Base-by-base conservation (phyloP, 2,797 vertebrate genomes). In the Moxostoma hubbsi region DNA sequence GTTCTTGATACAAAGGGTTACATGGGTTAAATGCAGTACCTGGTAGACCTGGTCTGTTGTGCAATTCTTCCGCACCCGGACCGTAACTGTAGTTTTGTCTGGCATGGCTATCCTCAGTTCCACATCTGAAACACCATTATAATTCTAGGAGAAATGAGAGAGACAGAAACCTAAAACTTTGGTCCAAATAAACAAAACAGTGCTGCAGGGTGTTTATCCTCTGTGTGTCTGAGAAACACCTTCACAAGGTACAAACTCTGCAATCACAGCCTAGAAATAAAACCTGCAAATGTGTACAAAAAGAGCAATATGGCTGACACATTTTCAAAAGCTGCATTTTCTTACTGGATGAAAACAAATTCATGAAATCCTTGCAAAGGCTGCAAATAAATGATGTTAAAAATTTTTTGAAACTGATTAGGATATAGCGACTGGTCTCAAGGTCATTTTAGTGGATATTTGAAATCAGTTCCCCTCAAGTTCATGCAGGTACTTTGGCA, bases 41-140 rank as follows among this genome's bases (percentile, higher is more conserved):
- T 98, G 97, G 87, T 98, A 99, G 12, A 99, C 97, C 83, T 99
- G 97, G 89, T 99, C 98, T 24, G 97, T 98, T 0, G 97, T 98
- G 69, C 96, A 96, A 89, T 99, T 99, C 92, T 98, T 99, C 82
- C 96, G 96, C 13, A 99, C 96, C 67, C 96, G 87, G 68, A 98
- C 93, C 0, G 95, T 97, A 75, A 97, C 95, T 0, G 97, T 94
- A 1, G 92, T 94, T 86, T 95, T 95, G 67, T 99, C 97, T 0
- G 97, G 97, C 78, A 97, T 90, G 0, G 96, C 98, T 89, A 98
- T 96, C 73, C 97, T 94, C 83, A 99, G 90, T 85, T 99, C 97
- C 83, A 98, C 98, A 5, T 99, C 98, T 0, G 97, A 98, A 70
- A 98, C 94, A 0, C 97, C 97, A 0, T 98, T 99, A 89, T 96